These are phyloP conservation scores for Agrotis ipsilon DNA, from an alignment of 2,888 invertebrate species.

Conservation along the genomic window DNA sequence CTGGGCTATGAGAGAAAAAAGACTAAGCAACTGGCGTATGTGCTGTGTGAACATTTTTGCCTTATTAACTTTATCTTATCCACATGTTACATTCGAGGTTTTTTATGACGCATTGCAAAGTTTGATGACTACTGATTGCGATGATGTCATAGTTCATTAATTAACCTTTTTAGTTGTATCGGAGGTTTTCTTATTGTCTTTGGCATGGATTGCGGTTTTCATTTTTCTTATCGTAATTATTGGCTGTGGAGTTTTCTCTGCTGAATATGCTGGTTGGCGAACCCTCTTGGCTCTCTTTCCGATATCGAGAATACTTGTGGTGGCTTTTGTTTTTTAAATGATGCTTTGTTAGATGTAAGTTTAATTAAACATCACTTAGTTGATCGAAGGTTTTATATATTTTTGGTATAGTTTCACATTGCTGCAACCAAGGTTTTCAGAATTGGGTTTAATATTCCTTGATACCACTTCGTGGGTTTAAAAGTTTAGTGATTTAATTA, in stretches of 20 bases:
- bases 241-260: neutral
- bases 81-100: conserved; percentile 27
- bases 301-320: too few relatives aligned
- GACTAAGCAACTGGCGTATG: neutral
- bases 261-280: neutral
- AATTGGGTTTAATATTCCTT: neutral
- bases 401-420: neutral
- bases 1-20: neutral
- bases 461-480: neutral
- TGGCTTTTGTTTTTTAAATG: neutral
- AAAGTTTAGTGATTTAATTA: neutral
- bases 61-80: conserved; percentile 28
- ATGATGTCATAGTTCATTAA: conserved; percentile 37
- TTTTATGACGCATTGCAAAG: conserved; percentile 43
- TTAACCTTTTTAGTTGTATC: conserved; percentile 33
- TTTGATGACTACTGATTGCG: conserved; percentile 32
- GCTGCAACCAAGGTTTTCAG: neutral
- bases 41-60: conserved; percentile 30
- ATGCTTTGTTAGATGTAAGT: neutral
- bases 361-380: neutral
- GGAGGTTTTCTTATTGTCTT: conserved; percentile 49
- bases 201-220: conserved; percentile 41
- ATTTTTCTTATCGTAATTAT: neutral
- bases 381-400: neutral
- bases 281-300: neutral